Conservation (phyloP, 53 echinoderm and acorn worm genomes). For the Echinometra lucunter region DNA sequence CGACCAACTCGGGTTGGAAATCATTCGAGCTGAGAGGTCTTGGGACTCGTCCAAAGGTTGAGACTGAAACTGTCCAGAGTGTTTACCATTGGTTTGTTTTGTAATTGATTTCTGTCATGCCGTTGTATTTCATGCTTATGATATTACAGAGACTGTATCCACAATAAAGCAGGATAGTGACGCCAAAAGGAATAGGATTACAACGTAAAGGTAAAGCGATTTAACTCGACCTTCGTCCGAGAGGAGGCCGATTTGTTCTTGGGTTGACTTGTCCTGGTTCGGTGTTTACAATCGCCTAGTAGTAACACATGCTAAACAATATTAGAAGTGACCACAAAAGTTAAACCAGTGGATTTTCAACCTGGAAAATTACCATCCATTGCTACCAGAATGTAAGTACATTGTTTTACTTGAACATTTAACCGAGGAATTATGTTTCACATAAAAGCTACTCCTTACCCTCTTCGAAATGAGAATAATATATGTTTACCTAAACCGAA, state of each 20-base stretch:
- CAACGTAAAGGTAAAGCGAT: background rate
- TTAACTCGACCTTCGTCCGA: background rate
- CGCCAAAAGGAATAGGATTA: background rate
- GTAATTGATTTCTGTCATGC: too few species aligned
- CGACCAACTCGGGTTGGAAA: background rate
- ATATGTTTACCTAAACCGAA: too few species aligned
- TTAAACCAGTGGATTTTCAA: background rate
- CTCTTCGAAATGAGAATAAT: too few species aligned
- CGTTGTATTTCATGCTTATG: too few species aligned
- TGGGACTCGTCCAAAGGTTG: background rate
- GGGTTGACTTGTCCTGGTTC: background rate
- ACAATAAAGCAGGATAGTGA: too few species aligned
- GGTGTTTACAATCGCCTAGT: constrained; percentile 9
- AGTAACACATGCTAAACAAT: constrained; percentile 35
- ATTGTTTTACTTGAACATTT: too few species aligned
- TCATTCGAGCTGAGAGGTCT: background rate
- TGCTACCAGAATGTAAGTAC: background rate
- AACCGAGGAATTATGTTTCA: too few species aligned
- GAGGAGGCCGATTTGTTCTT: background rate
- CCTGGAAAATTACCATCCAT: background rate
- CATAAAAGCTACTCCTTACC: too few species aligned
- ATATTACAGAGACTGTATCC: too few species aligned
- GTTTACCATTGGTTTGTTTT: too few species aligned
- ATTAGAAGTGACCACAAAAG: background rate
- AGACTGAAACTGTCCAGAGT: background rate